Evolutionary conservation across 2,888 invertebrate genomes (phyloP), one percentile per base, ranked within the genome.

Genomic region (Pollenia labialis): DNA sequence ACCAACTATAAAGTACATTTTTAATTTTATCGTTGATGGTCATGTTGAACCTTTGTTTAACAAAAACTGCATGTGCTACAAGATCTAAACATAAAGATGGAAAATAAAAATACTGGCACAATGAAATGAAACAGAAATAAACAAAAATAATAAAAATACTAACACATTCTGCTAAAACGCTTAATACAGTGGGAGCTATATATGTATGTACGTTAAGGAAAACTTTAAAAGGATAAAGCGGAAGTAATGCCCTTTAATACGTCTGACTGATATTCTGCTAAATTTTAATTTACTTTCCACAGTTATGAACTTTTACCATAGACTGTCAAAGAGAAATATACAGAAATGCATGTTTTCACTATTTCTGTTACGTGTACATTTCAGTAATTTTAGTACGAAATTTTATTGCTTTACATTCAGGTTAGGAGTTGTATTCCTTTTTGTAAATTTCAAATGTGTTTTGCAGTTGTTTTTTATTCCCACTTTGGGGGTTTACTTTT

Each of bases 371-470:
- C n/a, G 23, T 16, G 42, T 64, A 74, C n/a, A 74, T 74, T 66
- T 32, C 58, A 42, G 56, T 58, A 69, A 40, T 85, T 64, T 56
- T 56, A 23, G 40, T 58, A 50, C 66, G 32, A 64, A 82, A 69
- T 64, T 86, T 82, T 86, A 80, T 75, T 84, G 81, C 75, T 87
- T 87, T 87, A 84, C 74, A 81, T 72, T 32, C 58, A 72, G 66
- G 84, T 75, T 48, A 42, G 23, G 18, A 69, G 44, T 85, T 66
- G 48, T 40, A 64, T 66, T 48, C 16, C 42, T 58, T 46, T 74
- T 16, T 6, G n/a, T n/a, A 2, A 54, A 23, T 14, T 66, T 12
- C n/a, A 32, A 48, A 32, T 32, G n/a, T 66, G 62, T 7, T 50
- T 16, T 18, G 40, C 11, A 32, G 40, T 77, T 71, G 12, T 77